A percentile compares a stretch with the other conserved stretches of the same genome.
These are phyloP conservation scores for Ennomos erosarius DNA, from an alignment of 2,888 invertebrate genomes.

Conservation along the genomic window DNA sequence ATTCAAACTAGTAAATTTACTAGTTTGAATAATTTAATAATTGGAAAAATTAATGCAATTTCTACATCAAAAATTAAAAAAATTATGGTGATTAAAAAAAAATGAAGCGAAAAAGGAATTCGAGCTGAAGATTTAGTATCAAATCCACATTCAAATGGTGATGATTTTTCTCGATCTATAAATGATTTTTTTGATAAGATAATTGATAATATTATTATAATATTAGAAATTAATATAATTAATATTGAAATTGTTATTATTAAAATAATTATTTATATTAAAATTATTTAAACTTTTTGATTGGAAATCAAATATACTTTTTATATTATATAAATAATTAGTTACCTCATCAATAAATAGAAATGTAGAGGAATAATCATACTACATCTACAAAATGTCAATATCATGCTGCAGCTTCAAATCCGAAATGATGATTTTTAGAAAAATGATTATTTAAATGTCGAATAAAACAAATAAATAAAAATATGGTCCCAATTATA, in stretches of 20 bases:
- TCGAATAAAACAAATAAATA: conserved; percentile 62
- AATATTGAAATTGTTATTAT: conserved; percentile 60
- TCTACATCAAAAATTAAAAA: conserved; percentile 91
- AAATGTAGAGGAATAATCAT: conserved; percentile 77
- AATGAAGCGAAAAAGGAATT: conserved; percentile 77
- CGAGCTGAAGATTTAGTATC: conserved; percentile 69
- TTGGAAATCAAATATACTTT: conserved; percentile 90
- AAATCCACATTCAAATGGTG: conserved; percentile 86
- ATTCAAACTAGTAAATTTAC: conserved; percentile 56
- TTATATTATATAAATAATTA: conserved; percentile 88
- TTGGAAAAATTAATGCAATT: conserved; percentile 87
- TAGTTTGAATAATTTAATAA: conserved; percentile 73
- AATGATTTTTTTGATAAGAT: conserved; percentile 85
- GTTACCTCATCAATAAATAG: conserved; percentile 89
- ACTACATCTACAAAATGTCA: conserved; percentile 63
- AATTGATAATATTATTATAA: conserved; percentile 79
- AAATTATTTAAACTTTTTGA: conserved; percentile 85
- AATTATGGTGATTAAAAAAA: conserved; percentile 88
- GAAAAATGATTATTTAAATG: conserved; percentile 66
- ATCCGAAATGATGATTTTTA: conserved; percentile 35
- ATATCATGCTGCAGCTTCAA: conserved; percentile 73
- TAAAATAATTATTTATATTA: conserved; percentile 86
- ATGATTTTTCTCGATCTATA: conserved; percentile 86
- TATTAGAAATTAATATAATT: conserved; percentile 70
- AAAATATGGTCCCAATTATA: conserved; percentile 80